A percentile compares a stretch with the other conserved stretches of the same genome.
These are phyloP conservation scores for Clamator glandarius DNA, from an alignment of 2,797 vertebrate species.

Conservation along the genomic window DNA sequence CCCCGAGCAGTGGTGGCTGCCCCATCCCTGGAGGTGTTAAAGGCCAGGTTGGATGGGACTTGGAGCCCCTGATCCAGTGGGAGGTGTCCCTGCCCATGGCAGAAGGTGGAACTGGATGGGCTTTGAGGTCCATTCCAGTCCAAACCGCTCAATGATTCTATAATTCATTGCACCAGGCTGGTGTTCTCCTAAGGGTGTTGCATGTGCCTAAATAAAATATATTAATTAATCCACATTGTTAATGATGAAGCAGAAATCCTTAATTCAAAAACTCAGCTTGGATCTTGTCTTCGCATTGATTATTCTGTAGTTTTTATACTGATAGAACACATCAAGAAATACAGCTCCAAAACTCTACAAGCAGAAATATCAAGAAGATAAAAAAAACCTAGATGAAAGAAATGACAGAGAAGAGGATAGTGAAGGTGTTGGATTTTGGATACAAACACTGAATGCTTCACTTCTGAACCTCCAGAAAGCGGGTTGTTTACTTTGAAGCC, in stretches of 20 bases:
- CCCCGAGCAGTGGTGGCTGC: too few relatives aligned
- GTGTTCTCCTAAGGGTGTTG: accelerated
- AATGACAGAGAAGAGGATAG: background rate
- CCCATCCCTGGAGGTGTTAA: too few relatives aligned
- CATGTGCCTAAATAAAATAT: background rate
- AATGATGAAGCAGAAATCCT: background rate
- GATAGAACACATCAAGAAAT: accelerated
- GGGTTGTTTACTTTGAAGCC: background rate
- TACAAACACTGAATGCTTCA: background rate
- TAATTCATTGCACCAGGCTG: background rate
- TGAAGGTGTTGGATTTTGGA: accelerated
- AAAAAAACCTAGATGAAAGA: background rate
- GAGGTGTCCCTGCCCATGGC: too few relatives aligned
- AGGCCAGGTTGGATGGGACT: too few relatives aligned
- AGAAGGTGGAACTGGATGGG: too few relatives aligned
- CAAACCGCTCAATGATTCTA: too few relatives aligned
- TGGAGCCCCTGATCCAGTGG: too few relatives aligned
- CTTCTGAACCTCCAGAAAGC: background rate
- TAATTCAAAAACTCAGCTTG: accelerated
- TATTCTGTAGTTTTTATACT: accelerated
- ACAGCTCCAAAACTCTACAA: background rate
- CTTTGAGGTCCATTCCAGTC: too few relatives aligned
- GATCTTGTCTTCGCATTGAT: background rate
- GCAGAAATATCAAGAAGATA: background rate
- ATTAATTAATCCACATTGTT: accelerated